phyloP scores from a whole-genome alignment of 2,797 vertebrate species.

The Sebastiscus albofasciatus region DNA sequence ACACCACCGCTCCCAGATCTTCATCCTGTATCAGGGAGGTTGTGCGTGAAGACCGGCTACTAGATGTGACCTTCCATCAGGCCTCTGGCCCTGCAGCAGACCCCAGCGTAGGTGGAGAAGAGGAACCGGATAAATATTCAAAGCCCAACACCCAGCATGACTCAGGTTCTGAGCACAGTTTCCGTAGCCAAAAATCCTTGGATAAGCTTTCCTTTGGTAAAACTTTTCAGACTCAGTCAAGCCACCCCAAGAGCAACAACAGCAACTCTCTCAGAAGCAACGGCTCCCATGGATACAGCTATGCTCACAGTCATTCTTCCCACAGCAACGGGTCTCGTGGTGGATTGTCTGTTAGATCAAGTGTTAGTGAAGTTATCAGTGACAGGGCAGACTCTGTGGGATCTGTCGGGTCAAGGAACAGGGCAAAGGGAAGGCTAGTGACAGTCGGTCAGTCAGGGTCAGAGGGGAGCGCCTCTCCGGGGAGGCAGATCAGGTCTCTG shows the following conservation, averaged over 20 bases:
- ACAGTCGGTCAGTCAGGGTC: slow-evolving; percentile 37
- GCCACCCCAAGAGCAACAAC: slow-evolving; percentile 17
- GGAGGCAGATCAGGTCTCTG: slow-evolving; percentile 43
- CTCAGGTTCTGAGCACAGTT: slow-evolving; percentile 59
- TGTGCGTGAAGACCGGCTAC: neutral
- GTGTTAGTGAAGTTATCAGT: slow-evolving; percentile 63
- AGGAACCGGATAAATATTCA: slow-evolving; percentile 38
- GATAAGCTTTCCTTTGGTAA: slow-evolving; percentile 46
- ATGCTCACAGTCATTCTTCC: slow-evolving; percentile 31
- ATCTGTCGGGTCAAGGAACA: slow-evolving; percentile 40
- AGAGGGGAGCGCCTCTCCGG: slow-evolving; percentile 15
- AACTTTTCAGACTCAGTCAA: slow-evolving; percentile 27
- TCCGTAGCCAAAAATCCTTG: slow-evolving; percentile 51
- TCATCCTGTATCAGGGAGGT: slow-evolving; percentile 11
- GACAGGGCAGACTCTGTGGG: slow-evolving; percentile 55
- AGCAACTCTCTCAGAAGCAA: slow-evolving; percentile 52
- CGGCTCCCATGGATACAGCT: slow-evolving; percentile 50
- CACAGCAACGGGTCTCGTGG: slow-evolving; percentile 38
- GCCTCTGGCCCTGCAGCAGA: slow-evolving; percentile 7
- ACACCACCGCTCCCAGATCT: slow-evolving; percentile 15
- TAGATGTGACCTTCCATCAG: slow-evolving; percentile 29
- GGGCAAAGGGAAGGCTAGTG: slow-evolving; percentile 7
- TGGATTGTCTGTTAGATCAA: slow-evolving; percentile 47
- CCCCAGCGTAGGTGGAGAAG: slow-evolving; percentile 15
- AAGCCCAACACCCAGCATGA: slow-evolving; percentile 32